A percentile compares a stretch with the other conserved stretches of the same genome.
phyloP scores from a whole-genome alignment of 2,888 invertebrate species.

The Empis livida region DNA sequence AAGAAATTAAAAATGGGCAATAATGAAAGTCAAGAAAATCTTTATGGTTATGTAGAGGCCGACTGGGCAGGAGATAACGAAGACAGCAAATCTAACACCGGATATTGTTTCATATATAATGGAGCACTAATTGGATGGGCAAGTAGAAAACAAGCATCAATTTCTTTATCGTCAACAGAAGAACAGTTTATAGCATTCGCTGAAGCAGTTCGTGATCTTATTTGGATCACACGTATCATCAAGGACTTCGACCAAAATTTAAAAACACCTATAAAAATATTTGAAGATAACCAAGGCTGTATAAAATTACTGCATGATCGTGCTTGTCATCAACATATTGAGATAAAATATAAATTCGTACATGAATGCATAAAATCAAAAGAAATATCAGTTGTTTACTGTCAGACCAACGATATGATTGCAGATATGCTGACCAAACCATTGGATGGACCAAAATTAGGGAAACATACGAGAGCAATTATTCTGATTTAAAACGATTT shows the following conservation, averaged over 20 bases:
- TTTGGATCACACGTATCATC: not conserved
- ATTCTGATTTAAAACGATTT: not conserved
- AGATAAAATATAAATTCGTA: not conserved
- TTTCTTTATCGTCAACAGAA: not conserved
- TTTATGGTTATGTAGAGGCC: conserved; percentile 7
- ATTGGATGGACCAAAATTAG: not conserved
- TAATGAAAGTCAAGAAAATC: not conserved
- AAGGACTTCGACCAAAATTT: not conserved
- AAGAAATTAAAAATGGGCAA: not conserved
- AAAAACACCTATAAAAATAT: not conserved
- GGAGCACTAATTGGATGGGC: conserved; percentile 15
- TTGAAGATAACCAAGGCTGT: not conserved
- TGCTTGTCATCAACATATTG: not conserved
- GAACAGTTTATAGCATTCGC: not conserved
- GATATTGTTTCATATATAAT: conserved; percentile 11
- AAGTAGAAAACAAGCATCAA: conserved; percentile 14
- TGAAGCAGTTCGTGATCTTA: not conserved
- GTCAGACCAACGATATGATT: not conserved
- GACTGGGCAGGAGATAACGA: conserved; percentile 18
- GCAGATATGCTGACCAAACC: conserved; percentile 1
- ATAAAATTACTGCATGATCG: not conserved
- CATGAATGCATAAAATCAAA: not conserved
- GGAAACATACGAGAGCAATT: not conserved
- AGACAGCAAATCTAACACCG: conserved; percentile 19
- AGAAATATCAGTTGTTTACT: not conserved